Base-by-base conservation (phyloP, 2,113 vertebrate species). In the Eulemur macaco region DNA sequence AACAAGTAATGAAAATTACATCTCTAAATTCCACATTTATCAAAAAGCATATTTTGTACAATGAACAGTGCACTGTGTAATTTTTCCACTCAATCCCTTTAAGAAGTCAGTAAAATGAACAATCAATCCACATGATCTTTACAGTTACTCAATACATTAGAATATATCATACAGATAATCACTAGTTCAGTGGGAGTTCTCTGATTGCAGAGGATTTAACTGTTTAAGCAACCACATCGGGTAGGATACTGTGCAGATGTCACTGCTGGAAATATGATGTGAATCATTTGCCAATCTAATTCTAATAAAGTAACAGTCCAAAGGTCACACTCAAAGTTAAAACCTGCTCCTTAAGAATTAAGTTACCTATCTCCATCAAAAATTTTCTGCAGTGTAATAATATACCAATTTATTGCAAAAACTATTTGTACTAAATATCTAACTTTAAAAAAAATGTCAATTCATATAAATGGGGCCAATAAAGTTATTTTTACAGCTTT, bases 71-170 rank as follows among this genome's bases (percentile, higher is more conserved):
- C 10, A 50, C 68, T 92, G 27, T 96, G 34, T 93, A 96, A 96
- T 95, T 96, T 94, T 78, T 94, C 42, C 45, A 96, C 91, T 96
- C 85, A 84, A 86, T 95, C 56, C 39, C 89, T 97, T 95, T 95
- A 96, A 96, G 91, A 97, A 91, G 96, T 97, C 86, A 97, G 95
- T 54, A 92, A 96, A 95, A 97, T 96, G 97, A 98, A 97, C 85
- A 96, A 78, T 96, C 91, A 95, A 64, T 89, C 47, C 83, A 93
- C 91, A 85, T 81, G 93, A 71, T 95, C 95, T 95, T 97, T 82
- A 81, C 39, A 96, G 89, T 96, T 86, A 74, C 80, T 96, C 74
- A 93, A 73, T 87, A 86, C 84, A 91, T 92, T 95, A 91, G 96
- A 95, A 93, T 97, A 73, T 83, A 81, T 89, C 96, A 80, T 66